Evolutionary conservation across 2,888 invertebrate genomes (phyloP), one percentile per base, ranked within the genome.

Genomic region (Amiota mariae): DNA sequence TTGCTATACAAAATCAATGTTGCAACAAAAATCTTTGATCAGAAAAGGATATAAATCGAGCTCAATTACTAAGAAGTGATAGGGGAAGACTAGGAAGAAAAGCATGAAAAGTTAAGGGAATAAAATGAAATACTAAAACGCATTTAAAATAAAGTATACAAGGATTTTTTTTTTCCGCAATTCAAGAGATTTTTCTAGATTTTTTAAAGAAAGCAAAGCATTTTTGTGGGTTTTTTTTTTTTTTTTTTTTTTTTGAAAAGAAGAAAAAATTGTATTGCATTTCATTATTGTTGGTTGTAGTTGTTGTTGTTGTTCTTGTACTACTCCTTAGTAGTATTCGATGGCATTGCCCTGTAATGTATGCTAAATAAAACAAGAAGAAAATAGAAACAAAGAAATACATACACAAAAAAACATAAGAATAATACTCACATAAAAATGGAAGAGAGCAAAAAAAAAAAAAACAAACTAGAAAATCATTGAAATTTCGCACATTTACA

Each of bases 61-160:
- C 56, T 70, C 72, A 73, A 54, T 54, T 20, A 12, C 36, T 20
- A 12, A 12, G 13, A 20, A 61, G 20, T 49, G 73, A 73, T 64
- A 67, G 70, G 68, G 70, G 68, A 79, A 72, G 75, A 75, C 76
- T 73, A 77, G 75, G 70, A 72, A 49, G 36, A 47, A 64, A 48
- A 15, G 61, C 63, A 71, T 76, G 15, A 74, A 70, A 74, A 75
- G 61, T 68, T 70, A 18, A 48, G 51, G 12, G 15, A 73, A 24
- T 59, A 47, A 24, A 36, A 36, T 36, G 36, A 36, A 36, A 36
- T 36, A 36, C 36, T 36, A 36, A 2, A 36, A 36, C 36, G 36
- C 36, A 36, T 36, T 36, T 6, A 2, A 36, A 2, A 36, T 2
- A 24, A 24, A 24, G 3, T 2, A 24, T 6, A 6, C 36, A 2